These are phyloP conservation scores for Drosophila ironensis DNA, from an alignment of 1,140 invertebrate genomes.

Conservation along the genomic window DNA sequence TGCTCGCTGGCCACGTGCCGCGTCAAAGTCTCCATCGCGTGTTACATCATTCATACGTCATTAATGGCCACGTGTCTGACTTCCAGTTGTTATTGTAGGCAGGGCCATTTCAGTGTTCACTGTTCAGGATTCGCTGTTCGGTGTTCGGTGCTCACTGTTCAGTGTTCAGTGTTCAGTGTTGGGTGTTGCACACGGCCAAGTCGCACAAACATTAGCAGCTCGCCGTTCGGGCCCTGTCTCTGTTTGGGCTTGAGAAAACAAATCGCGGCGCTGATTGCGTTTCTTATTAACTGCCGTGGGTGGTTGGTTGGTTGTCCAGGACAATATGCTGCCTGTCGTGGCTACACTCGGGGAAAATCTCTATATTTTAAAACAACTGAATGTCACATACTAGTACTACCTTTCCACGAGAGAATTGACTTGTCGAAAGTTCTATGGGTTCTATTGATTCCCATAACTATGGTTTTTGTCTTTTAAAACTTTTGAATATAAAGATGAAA, in stretches of 20 bases:
- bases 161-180: background rate
- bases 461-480: too few species aligned
- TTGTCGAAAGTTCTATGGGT: too few species aligned
- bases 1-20: constrained; percentile 72
- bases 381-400: too few species aligned
- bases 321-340: constrained; percentile 73
- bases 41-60: constrained; percentile 82
- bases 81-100: constrained; percentile 71
- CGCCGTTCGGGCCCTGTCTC: background rate
- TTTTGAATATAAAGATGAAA: too few species aligned
- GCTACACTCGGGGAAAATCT: constrained; percentile 1
- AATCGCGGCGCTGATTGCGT: constrained; percentile 80
- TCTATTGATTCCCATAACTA: background rate
- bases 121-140: constrained; percentile 12
- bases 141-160: background rate
- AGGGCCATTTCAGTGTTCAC: constrained; percentile 63
- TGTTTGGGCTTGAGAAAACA: constrained; percentile 71
- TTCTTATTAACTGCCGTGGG: constrained; percentile 74
- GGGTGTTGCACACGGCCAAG: constrained; percentile 35
- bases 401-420: too few species aligned
- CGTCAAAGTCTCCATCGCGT: constrained; percentile 69
- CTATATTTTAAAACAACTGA: too few species aligned
- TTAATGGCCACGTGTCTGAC: constrained; percentile 80
- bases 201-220: constrained; percentile 63
- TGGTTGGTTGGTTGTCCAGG: constrained; percentile 39